Conservation (phyloP, 2,797 vertebrate species). For the Spea hammondii region DNA sequence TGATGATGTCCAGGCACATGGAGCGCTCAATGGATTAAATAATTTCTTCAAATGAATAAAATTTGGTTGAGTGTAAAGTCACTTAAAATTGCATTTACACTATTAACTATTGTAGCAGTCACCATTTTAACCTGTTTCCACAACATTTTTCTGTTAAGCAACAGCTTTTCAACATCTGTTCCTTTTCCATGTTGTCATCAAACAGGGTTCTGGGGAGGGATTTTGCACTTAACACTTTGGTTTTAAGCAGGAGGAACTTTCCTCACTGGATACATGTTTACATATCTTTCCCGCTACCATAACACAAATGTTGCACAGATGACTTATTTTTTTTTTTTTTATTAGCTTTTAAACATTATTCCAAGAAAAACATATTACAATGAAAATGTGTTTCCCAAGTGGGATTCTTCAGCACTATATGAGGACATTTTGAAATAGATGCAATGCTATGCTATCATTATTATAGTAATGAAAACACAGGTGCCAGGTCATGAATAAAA, state of each 20-base stretch:
- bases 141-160: not conserved
- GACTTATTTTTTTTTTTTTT: not conserved
- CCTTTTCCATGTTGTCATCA: slow-evolving; percentile 13
- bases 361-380: not conserved
- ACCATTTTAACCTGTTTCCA: not conserved
- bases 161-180: slow-evolving; percentile 17
- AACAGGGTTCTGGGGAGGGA: not conserved
- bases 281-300: slow-evolving; percentile 9
- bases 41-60: not conserved
- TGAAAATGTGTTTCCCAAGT: not conserved
- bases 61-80: slow-evolving; percentile 5
- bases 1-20: not conserved
- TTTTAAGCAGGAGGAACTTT: slow-evolving; percentile 6
- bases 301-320: slow-evolving; percentile 13
- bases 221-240: slow-evolving; percentile 15
- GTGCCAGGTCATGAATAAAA: not conserved
- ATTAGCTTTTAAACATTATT: not conserved
- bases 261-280: slow-evolving; percentile 8
- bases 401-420: not conserved
- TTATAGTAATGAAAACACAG: not conserved
- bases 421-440: not conserved
- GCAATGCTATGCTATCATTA: not conserved
- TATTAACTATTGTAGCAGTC: slow-evolving; percentile 2
- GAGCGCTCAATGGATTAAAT: not conserved
- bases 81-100: not conserved